Conservation (phyloP, 2,888 invertebrate genomes). For the Latrodectus elegans region DNA sequence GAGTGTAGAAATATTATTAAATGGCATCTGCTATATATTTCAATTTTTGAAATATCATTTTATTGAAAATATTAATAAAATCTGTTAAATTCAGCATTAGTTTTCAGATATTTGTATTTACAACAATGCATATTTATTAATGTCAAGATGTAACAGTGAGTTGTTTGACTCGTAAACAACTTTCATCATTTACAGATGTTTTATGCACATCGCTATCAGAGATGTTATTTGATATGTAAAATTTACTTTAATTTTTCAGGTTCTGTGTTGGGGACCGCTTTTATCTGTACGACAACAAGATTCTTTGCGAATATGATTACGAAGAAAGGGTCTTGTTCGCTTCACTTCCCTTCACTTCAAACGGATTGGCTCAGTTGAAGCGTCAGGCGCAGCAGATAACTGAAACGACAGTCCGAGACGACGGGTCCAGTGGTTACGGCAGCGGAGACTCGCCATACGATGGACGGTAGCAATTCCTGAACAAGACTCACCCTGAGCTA, state of each 20-base stretch:
- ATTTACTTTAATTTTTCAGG: conserved; percentile 78
- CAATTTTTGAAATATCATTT: too few species aligned
- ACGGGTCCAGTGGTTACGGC: conserved; percentile 86
- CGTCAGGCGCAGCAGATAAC: conserved; percentile 73
- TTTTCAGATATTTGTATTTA: too few species aligned
- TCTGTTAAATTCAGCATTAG: too few species aligned
- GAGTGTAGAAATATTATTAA: too few species aligned
- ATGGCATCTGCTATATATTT: too few species aligned
- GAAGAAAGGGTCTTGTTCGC: conserved; percentile 87
- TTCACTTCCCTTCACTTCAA: conserved; percentile 90
- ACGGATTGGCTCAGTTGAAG: conserved; percentile 86
- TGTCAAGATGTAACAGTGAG: too few species aligned
- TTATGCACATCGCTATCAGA: too few species aligned
- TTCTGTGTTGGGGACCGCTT: conserved; percentile 96
- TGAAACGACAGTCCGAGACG: conserved; percentile 77
- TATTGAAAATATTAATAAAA: too few species aligned
- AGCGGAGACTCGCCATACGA: conserved; percentile 83
- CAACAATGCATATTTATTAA: too few species aligned
- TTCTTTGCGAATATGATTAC: conserved; percentile 94
- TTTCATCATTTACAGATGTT: too few species aligned
- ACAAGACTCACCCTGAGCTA: conserved; percentile 5
- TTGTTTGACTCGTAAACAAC: too few species aligned
- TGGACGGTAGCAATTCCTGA: conserved; percentile 70
- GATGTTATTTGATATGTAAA: too few species aligned
- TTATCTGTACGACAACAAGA: conserved; percentile 94